A percentile compares a stretch with the other conserved stretches of the same genome.
These are phyloP conservation scores for Minunthozetes semirufus DNA, from an alignment of 2,888 invertebrate genomes.

Conservation along the genomic window DNA sequence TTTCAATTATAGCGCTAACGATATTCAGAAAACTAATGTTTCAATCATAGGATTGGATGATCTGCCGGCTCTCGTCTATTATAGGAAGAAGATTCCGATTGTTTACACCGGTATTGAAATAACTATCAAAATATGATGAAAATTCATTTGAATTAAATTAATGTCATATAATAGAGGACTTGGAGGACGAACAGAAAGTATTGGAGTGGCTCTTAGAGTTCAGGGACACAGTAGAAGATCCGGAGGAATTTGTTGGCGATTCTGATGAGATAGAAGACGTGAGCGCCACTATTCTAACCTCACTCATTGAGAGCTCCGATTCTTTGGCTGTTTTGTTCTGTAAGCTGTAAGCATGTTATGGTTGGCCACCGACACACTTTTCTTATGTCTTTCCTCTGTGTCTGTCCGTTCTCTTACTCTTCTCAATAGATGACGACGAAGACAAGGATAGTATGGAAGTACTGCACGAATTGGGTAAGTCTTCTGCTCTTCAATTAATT, in stretches of 20 bases:
- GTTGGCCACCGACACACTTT: not conserved
- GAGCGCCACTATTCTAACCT: constrained; percentile 76
- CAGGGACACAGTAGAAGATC: constrained; percentile 78
- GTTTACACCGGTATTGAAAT: constrained; percentile 81
- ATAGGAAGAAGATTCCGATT: constrained; percentile 86
- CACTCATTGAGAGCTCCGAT: constrained; percentile 79
- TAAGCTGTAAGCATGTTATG: constrained; percentile 52
- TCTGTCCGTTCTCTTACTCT: not conserved
- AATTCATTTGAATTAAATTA: no score
- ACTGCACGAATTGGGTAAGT: constrained; percentile 31
- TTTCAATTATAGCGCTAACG: not conserved
- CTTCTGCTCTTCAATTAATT: not conserved
- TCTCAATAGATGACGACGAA: constrained; percentile 32
- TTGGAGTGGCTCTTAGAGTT: constrained; percentile 87
- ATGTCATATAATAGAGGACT: constrained; percentile 62
- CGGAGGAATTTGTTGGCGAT: constrained; percentile 54
- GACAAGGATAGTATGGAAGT: constrained; percentile 33
- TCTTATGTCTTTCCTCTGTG: not conserved
- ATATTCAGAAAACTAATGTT: not conserved
- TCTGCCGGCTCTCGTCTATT: constrained; percentile 81
- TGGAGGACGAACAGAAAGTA: constrained; percentile 83
- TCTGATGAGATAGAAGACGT: constrained; percentile 83
- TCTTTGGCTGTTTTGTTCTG: constrained; percentile 86
- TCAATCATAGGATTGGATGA: constrained; percentile 59
- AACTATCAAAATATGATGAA: no score